Evolutionary conservation across 2,888 invertebrate species (phyloP).

Genomic region (Euspilapteryx auroguttella): DNA sequence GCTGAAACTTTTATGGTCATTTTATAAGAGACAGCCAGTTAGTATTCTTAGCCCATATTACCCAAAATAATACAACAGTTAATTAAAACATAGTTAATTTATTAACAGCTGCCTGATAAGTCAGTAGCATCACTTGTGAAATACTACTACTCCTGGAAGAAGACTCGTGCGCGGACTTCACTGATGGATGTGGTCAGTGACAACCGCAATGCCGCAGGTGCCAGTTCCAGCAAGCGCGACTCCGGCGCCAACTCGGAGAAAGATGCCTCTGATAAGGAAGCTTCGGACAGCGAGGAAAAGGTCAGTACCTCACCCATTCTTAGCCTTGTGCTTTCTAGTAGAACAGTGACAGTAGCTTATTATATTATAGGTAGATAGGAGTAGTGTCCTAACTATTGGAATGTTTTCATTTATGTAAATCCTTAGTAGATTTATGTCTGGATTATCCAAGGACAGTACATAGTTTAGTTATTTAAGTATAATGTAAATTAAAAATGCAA

Average conservation of each 20-base stretch:
- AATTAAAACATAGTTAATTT: constrained; percentile 4
- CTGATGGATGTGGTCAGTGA: constrained; percentile 87
- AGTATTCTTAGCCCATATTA: no score
- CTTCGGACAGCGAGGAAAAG: constrained; percentile 90
- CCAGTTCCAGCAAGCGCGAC: constrained; percentile 65
- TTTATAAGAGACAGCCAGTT: no score
- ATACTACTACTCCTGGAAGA: constrained; percentile 99
- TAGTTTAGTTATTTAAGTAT: constrained; percentile 12
- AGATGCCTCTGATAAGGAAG: constrained; percentile 80
- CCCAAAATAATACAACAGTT: neutral
- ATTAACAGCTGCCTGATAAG: constrained; percentile 87
- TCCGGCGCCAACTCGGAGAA: constrained; percentile 81
- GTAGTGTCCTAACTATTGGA: no score
- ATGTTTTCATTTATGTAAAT: no score
- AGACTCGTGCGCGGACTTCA: constrained; percentile 88
- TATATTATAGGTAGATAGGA: no score
- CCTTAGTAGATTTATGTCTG: constrained; percentile 53
- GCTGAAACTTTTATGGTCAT: no score
- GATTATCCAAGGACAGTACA: constrained; percentile 44
- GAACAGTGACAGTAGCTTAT: no score
- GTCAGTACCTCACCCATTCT: constrained; percentile 62
- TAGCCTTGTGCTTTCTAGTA: no score
- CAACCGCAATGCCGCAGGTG: constrained; percentile 70
- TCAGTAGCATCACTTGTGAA: constrained; percentile 94
- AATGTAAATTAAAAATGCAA: constrained; percentile 1